These are phyloP conservation scores for Orius insidiosus DNA, from an alignment of 1,140 invertebrate genomes.

Conservation along the genomic window DNA sequence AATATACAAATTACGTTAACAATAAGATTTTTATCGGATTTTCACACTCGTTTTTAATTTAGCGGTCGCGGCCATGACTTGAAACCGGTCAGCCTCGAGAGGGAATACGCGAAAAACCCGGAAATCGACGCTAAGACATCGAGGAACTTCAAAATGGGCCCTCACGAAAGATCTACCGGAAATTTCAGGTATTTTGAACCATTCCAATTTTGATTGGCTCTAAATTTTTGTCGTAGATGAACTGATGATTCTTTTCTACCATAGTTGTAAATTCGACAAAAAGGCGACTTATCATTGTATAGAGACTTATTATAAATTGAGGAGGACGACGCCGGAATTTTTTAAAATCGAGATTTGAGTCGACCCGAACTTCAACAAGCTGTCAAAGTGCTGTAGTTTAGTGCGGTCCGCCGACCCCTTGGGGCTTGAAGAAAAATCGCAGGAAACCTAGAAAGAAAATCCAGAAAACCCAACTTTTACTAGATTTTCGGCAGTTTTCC, in stretches of 20 bases:
- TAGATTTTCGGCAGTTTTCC: neutral
- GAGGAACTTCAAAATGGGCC: slow-evolving; percentile 25
- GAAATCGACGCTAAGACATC: slow-evolving; percentile 26
- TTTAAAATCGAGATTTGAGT: slow-evolving; percentile 36
- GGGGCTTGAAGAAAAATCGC: too few relatives aligned
- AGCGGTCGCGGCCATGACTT: slow-evolving; percentile 10
- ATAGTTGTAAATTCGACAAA: slow-evolving; percentile 41
- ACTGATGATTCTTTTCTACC: slow-evolving; percentile 40
- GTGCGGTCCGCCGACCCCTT: too few relatives aligned
- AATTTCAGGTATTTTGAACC: slow-evolving; percentile 16
- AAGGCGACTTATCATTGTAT: slow-evolving; percentile 42
- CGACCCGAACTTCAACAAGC: slow-evolving; percentile 27
- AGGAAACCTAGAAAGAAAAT: neutral
- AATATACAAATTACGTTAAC: neutral
- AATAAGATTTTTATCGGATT: neutral
- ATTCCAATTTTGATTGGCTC: neutral
- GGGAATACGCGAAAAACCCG: slow-evolving; percentile 27
- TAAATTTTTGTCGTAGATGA: slow-evolving; percentile 26
- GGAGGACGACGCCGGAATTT: slow-evolving; percentile 40
- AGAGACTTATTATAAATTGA: slow-evolving; percentile 41
- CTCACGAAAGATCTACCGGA: slow-evolving; percentile 27
- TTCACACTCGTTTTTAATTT: neutral
- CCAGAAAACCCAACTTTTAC: neutral
- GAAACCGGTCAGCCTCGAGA: slow-evolving; percentile 21
- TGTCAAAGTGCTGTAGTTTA: slow-evolving; percentile 32